These are phyloP conservation scores for Pharmacophagus antenor DNA, from an alignment of 2,888 invertebrate species.

Conservation along the genomic window DNA sequence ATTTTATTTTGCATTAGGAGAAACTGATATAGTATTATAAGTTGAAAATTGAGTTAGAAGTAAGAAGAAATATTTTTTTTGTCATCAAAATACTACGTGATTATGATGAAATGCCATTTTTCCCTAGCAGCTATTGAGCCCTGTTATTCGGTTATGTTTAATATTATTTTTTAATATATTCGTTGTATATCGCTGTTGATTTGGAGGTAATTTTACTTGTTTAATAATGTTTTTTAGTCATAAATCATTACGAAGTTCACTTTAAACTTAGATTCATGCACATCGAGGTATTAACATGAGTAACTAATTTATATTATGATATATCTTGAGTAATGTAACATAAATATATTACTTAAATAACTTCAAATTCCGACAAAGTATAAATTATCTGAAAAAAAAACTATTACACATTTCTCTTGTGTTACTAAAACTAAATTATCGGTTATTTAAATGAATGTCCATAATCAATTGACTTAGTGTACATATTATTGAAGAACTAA, in stretches of 20 bases:
- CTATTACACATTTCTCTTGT: too few species aligned
- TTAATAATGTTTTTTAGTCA: neutral
- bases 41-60: slow-evolving; percentile 37
- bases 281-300: too few species aligned
- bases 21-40: neutral
- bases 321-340: too few species aligned
- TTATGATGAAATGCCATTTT: slow-evolving; percentile 61
- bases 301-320: too few species aligned
- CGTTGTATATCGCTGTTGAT: slow-evolving; percentile 28
- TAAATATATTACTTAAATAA: too few species aligned
- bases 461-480: too few species aligned
- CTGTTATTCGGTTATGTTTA: slow-evolving; percentile 46
- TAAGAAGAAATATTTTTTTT: slow-evolving; percentile 47
- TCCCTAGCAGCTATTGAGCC: slow-evolving; percentile 65
- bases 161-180: slow-evolving; percentile 41
- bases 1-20: neutral
- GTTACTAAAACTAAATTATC: too few species aligned
- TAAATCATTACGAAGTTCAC: too few species aligned
- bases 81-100: slow-evolving; percentile 54
- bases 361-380: too few species aligned
- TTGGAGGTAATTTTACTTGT: slow-evolving; percentile 19
- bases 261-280: neutral
- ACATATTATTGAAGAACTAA: too few species aligned
- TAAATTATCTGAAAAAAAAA: too few species aligned
- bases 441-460: too few species aligned